Evolutionary conservation across 2,888 invertebrate genomes (phyloP), one percentile per base, ranked within the genome.

Genomic region (Anaspis maculata): DNA sequence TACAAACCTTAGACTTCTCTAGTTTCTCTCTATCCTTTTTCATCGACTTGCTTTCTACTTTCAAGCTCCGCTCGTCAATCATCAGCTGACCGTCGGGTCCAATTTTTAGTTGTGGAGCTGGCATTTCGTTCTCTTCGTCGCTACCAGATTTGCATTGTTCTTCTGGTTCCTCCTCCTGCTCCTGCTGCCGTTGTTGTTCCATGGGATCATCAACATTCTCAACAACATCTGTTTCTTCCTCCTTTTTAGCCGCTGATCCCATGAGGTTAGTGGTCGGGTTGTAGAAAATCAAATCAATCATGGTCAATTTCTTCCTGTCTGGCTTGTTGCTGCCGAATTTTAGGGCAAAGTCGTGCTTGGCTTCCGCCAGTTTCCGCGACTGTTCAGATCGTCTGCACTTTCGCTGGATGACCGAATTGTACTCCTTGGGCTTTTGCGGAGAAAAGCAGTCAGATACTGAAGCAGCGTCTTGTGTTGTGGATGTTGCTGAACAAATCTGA

Each of bases 211-310:
- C 19, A 6, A 6, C 19, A 19, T 19, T 19, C 9, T 19, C 19
- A 9, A 9, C 22, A 22, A 13, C 22, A 30, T 24, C 34, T 13
- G 37, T 22, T 28, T 25, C 30, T 12, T 23, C 37, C 28, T 21
- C 27, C 27, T 28, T 67, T 63, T 13, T 64, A 66, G 3, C 67
- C 69, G 41, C 21, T 13, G 45, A 32, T 34, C 73, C 71, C 72
- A 88, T 83, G 3, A 85, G 85, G 65, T 84, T 85, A 7, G 74
- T 71, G 1, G 70, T 62, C 3, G 92, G 92, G 68, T 94, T 94
- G 66, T 88, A 92, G 67, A 83, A 89, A 53, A 94, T 89, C 31
- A 92, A 74, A 66, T 94, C 92, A 48, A 85, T 83, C 90, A 95
- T 92, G 26, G 85, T 91, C 45, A 94, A 73, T 43, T 71, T 69